phyloP scores from a whole-genome alignment of 2,113 vertebrate genomes.

The Nesoenas mayeri region DNA sequence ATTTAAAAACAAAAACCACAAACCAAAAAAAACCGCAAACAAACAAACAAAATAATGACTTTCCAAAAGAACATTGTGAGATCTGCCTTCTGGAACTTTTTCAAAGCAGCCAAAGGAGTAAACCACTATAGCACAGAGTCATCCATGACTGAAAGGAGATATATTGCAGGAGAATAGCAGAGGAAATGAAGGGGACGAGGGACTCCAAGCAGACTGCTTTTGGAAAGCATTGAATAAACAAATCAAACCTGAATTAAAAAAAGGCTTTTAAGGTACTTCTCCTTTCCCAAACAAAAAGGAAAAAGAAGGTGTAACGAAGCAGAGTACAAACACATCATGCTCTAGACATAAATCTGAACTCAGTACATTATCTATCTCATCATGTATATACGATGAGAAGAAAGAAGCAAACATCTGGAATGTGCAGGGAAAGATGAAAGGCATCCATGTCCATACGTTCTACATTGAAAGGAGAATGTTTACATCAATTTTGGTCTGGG shows the following conservation, averaged over 20 bases:
- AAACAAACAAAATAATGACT: no score
- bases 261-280: conserved; percentile 43
- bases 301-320: conserved; percentile 25
- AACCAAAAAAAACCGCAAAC: background rate
- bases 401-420: conserved; percentile 62
- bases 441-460: background rate
- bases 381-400: background rate
- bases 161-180: background rate
- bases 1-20: background rate
- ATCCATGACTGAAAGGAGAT: background rate
- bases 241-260: conserved; percentile 32
- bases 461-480: conserved; percentile 54
- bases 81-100: background rate
- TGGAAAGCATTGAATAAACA: conserved; percentile 50
- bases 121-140: background rate
- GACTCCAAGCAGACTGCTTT: conserved; percentile 8
- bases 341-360: conserved; percentile 30
- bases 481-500: conserved; percentile 48
- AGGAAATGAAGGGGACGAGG: conserved; percentile 17
- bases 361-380: conserved; percentile 36
- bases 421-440: conserved; percentile 56
- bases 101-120: background rate
- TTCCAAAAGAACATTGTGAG: background rate
- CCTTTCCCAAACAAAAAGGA: conserved; percentile 5
- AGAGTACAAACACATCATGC: conserved; percentile 31